Conservation (phyloP, 1,140 invertebrate species). For the Melanaphis sacchari region DNA sequence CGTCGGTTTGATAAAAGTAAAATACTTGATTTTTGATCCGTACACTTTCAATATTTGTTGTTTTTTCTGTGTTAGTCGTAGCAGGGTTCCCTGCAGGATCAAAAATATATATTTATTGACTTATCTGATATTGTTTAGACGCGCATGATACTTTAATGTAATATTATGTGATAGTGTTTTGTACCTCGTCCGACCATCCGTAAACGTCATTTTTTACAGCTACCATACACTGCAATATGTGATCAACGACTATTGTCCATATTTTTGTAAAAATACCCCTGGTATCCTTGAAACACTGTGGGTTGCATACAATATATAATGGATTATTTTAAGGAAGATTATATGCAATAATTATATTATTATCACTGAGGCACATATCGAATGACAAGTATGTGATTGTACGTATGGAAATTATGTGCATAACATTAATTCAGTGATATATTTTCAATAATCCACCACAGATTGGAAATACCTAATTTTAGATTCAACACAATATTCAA, state of each 20-base stretch:
- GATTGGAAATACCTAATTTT: not conserved
- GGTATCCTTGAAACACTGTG: conserved; percentile 28
- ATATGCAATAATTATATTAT: not conserved
- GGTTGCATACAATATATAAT: not conserved
- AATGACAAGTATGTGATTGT: too few species aligned
- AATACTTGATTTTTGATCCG: conserved; percentile 7
- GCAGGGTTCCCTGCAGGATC: not conserved
- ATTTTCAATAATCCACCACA: not conserved
- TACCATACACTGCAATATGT: not conserved
- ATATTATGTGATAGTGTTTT: not conserved
- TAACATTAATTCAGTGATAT: not conserved
- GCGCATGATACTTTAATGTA: not conserved
- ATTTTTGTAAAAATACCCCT: not conserved
- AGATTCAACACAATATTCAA: not conserved
- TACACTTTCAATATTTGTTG: conserved; percentile 29
- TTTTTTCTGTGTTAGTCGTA: conserved; percentile 12
- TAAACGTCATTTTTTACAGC: conserved; percentile 22
- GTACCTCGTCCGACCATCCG: conserved; percentile 12
- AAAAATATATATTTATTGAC: not conserved
- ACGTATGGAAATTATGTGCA: too few species aligned
- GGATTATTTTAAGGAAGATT: not conserved
- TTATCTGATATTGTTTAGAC: not conserved
- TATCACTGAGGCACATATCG: not conserved
- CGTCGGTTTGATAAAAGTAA: conserved; percentile 25
- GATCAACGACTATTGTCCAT: not conserved